Evolutionary conservation across 2,113 vertebrate species (phyloP).

Genomic region (Recurvirostra avosetta): DNA sequence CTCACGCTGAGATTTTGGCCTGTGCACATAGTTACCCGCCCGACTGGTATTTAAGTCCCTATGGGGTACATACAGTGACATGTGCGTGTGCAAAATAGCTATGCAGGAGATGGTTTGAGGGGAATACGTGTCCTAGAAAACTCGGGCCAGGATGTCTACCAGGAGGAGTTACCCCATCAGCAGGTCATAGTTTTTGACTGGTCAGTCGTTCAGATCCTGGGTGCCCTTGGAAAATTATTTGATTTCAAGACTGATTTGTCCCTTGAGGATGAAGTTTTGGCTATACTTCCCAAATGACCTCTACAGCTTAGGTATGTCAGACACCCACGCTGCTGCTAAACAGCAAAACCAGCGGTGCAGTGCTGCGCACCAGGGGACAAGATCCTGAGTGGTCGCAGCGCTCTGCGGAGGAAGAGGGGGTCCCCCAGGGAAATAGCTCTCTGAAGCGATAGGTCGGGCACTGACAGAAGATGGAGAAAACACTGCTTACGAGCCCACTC

Average conservation of each 20-base stretch:
- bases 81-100: neutral
- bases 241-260: neutral
- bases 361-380: neutral
- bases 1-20: neutral
- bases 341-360: neutral
- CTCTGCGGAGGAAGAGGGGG: accelerated
- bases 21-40: neutral
- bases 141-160: neutral
- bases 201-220: neutral
- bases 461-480: neutral
- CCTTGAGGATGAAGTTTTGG: neutral
- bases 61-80: neutral
- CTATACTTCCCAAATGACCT: neutral
- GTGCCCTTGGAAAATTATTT: neutral
- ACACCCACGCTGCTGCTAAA: neutral
- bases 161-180: neutral
- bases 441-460: neutral
- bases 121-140: neutral
- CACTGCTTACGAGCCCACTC: neutral
- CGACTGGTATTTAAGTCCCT: neutral
- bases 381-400: neutral
- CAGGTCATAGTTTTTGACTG: neutral
- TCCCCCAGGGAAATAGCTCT: neutral
- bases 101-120: neutral
- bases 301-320: neutral